Conservation (phyloP, 2,797 vertebrate genomes). For the Xenentodon cancila region DNA sequence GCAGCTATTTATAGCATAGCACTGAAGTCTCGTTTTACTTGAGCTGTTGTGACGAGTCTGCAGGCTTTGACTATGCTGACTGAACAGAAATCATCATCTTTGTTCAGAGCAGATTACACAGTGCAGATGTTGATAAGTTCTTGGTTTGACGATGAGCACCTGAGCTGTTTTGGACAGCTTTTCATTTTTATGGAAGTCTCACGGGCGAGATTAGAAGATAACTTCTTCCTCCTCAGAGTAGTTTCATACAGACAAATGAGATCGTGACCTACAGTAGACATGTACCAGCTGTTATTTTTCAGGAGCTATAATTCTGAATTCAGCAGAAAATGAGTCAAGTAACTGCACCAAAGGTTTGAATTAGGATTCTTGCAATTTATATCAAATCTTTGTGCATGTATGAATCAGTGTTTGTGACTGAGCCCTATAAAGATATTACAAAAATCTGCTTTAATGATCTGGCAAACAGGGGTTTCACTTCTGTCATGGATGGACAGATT, state of each 20-base stretch:
- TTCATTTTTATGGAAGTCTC: slow-evolving; percentile 5
- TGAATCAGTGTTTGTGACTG: no score
- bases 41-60: slow-evolving; percentile 36
- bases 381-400: no score
- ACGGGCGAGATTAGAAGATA: neutral
- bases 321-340: no score
- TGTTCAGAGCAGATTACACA: slow-evolving; percentile 10
- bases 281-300: neutral
- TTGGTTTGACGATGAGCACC: neutral
- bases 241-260: neutral
- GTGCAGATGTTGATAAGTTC: neutral
- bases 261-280: neutral
- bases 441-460: no score
- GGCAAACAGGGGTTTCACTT: no score
- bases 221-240: neutral
- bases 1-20: slow-evolving; percentile 60
- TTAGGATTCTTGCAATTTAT: no score
- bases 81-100: slow-evolving; percentile 21
- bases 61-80: slow-evolving; percentile 7
- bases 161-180: neutral
- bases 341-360: no score
- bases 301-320: no score
- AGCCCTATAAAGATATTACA: no score
- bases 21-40: slow-evolving; percentile 33
- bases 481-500: no score